A percentile compares a stretch with the other conserved stretches of the same genome.
phyloP scores from a whole-genome alignment of 1,140 invertebrate genomes.

The Nephila pilipes region DNA sequence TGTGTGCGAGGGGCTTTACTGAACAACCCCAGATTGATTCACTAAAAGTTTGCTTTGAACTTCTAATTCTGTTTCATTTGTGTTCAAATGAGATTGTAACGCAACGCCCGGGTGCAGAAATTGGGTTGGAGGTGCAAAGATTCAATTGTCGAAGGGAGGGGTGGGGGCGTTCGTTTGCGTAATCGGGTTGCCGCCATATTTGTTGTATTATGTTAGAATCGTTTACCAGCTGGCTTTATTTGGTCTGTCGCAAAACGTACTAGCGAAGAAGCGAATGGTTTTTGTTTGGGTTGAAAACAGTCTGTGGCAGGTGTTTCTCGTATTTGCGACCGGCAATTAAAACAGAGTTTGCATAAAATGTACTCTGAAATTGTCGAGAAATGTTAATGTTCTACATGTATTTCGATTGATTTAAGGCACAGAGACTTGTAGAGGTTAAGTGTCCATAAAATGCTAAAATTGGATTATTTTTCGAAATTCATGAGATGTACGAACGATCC shows the following conservation, averaged over 20 bases:
- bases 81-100: constrained; percentile 59
- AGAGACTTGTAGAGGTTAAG: too few species aligned
- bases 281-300: neutral
- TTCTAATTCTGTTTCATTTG: constrained; percentile 72
- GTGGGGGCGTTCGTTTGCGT: constrained; percentile 2
- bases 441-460: too few species aligned
- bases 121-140: constrained; percentile 56
- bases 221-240: constrained; percentile 15
- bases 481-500: too few species aligned
- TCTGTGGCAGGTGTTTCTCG: neutral
- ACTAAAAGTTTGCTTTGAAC: constrained; percentile 71
- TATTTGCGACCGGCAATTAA: neutral
- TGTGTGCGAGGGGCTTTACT: neutral
- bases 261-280: neutral
- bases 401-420: too few species aligned
- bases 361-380: too few species aligned
- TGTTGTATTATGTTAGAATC: constrained; percentile 34
- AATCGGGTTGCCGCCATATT: constrained; percentile 35
- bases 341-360: too few species aligned
- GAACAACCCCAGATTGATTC: constrained; percentile 32
- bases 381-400: too few species aligned
- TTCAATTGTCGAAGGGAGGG: constrained; percentile 47
- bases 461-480: too few species aligned
- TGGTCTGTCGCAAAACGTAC: neutral
- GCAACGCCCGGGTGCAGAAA: neutral